phyloP scores from a whole-genome alignment of 1,140 invertebrate genomes.

The Drosophila tropicalis region DNA sequence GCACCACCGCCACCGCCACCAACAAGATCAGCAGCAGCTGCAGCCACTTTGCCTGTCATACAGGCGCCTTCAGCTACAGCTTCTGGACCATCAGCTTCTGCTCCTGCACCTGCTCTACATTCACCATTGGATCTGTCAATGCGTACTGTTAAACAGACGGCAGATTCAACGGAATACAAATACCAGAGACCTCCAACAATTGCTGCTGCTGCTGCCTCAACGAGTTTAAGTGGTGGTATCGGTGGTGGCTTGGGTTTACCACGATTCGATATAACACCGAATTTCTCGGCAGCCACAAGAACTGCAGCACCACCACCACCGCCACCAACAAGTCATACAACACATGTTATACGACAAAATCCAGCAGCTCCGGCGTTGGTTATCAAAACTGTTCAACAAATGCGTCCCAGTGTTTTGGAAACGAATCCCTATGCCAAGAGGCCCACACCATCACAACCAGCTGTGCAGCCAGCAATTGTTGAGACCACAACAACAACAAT shows the following conservation, averaged over 20 bases:
- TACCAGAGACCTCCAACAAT: constrained; percentile 78
- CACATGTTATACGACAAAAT: constrained; percentile 51
- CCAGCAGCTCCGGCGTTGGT: constrained; percentile 39
- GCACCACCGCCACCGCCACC: not conserved
- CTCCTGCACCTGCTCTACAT: constrained; percentile 83
- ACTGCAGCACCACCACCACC: constrained; percentile 11
- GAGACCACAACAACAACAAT: not conserved
- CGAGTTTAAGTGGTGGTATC: not conserved
- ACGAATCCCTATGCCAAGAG: constrained; percentile 52
- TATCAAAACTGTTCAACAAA: constrained; percentile 49
- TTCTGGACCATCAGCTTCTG: constrained; percentile 10
- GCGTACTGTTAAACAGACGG: constrained; percentile 92
- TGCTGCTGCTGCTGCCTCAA: constrained; percentile 32
- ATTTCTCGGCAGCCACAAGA: constrained; percentile 83
- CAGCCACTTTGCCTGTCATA: constrained; percentile 3
- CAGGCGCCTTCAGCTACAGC: not conserved
- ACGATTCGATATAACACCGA: constrained; percentile 86
- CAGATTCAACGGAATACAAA: constrained; percentile 91
- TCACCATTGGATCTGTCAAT: constrained; percentile 93
- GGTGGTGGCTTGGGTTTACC: constrained; percentile 52
- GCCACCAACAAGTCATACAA: constrained; percentile 12
- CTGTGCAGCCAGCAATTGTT: constrained; percentile 42
- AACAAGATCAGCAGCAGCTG: constrained; percentile 1
- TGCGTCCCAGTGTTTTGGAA: constrained; percentile 53
- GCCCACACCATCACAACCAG: constrained; percentile 5